Base-by-base conservation (phyloP, 2,888 invertebrate genomes). In the Endomychus coccineus region DNA sequence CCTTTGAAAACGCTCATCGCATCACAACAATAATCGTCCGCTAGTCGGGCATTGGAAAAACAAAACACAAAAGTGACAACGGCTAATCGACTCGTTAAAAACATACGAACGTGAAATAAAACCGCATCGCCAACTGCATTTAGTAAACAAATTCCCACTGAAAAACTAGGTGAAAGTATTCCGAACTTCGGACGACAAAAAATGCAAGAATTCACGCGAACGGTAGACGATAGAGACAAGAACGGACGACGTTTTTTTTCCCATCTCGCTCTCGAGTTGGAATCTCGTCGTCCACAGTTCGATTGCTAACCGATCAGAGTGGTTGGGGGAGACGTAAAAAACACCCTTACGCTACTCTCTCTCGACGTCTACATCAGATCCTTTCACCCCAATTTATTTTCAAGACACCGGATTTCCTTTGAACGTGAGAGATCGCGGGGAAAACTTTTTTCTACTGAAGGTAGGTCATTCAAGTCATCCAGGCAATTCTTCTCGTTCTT, bases 391-490 rank as follows among this genome's bases (percentile, higher is more conserved):
- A 43, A 45, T 52, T 48, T 48, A 45, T 46, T 43, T 49, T 45
- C 40, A 50, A 51, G 50, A 51, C 48, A 49, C 49, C 50, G 52
- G 51, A 50, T 49, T 48, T 50, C 48, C 46, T 35, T 31, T 43
- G 50, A 48, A 51, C 51, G 49, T 37, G 35, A 16, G 27, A 24
- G 24, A 23, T 23, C 16, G 11, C 5, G 27, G 17, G 30, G 39
- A 36, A 39, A 40, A 27, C 33, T 46, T 46, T 49, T 42, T 42
- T 43, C 40, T 32, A 42, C 42, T 49, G 42, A 39, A 39, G 47
- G 46, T 46, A 46, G 49, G 51, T 50, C 49, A 25, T 9, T 13
- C 6, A 14, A 27, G 25, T 25, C 12, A 21, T 11, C 15, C 11
- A 16, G 13, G 21, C 13, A 3, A 3, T 24, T 15, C 16, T n/a